Evolutionary conservation across 92 coral and sea anemone species (phyloP), one percentile per base, ranked within the genome.

Genomic region (Plumapathes pennacea): DNA sequence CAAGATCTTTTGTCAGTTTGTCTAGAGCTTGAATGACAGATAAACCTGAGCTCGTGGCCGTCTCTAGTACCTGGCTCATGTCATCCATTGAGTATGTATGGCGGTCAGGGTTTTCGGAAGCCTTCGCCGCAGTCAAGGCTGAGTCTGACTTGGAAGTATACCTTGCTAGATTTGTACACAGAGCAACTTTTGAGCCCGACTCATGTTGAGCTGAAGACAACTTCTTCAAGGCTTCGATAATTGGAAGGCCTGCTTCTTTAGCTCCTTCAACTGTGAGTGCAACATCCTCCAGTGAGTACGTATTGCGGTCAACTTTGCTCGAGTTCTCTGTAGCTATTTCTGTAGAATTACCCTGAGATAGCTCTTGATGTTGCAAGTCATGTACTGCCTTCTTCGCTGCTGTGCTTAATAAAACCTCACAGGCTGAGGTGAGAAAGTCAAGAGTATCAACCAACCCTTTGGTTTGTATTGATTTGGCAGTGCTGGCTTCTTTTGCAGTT

Each of bases 341-440:
- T n/a, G 50, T 65, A 20, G 62, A 60, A 28, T 50, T 65, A 14
- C 50, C 62, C 32, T 51, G 23, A n/a, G n/a, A n/a, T n/a, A n/a
- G n/a, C n/a, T n/a, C n/a, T n/a, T n/a, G n/a, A n/a, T n/a, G n/a
- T n/a, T n/a, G n/a, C 43, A 43, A 22, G 26, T 24, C 50, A n/a
- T 15, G 26, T 12, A 15, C 75, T 23, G 28, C 25, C 7, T 45
- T 21, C 36, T 65, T 56, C 2, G 57, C 60, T 0, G 71, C 55
- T 19, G 72, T 54, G 38, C 58, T 46, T 29, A 87, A 58, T 69
- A 87, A 62, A 32, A 80, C 85, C 57, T 87, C 95, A 52, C 95
- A 87, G 12, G 95, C 95, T 29, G 95, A 87, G 4, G 95, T 87
- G 57, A 87, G 57, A 27, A 82, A 76, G 51, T 87, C 95, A 2